Percentiles rank a stretch among this genome's conserved stretches.
These are phyloP conservation scores for Gambusia affinis DNA, from an alignment of 2,113 vertebrate species.

Conservation along the genomic window DNA sequence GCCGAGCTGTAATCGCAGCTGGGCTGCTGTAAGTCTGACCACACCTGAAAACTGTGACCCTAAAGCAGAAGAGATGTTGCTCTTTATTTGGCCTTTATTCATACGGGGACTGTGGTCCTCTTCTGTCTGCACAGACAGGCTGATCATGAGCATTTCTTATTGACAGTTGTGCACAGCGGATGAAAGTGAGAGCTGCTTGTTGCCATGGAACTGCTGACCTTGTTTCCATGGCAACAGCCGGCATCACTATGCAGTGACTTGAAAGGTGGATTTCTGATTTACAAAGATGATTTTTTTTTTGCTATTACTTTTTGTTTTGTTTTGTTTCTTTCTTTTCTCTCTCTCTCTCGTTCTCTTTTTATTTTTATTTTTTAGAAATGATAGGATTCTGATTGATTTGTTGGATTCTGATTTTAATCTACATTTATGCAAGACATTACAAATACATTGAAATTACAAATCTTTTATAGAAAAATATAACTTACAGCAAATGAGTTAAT, in stretches of 20 bases:
- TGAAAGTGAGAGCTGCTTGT: constrained; percentile 55
- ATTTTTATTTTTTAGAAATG: not conserved
- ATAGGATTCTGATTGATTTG: too few relatives aligned
- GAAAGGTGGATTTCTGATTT: constrained; percentile 13
- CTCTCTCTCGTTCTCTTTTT: too few relatives aligned
- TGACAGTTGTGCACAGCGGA: constrained; percentile 14
- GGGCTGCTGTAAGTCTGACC: not conserved
- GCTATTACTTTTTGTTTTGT: too few relatives aligned
- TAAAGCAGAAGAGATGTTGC: not conserved
- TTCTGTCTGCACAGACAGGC: not conserved
- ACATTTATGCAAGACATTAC: too few relatives aligned
- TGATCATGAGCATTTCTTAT: constrained; percentile 14
- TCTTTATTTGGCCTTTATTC: not conserved
- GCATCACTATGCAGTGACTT: constrained; percentile 45
- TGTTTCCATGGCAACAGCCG: constrained; percentile 70
- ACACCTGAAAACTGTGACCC: not conserved
- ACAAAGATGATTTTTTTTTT: not conserved
- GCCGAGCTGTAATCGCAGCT: not conserved
- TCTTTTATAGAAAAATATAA: too few relatives aligned
- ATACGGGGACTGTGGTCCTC: too few relatives aligned
- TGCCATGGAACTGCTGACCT: constrained; percentile 71
- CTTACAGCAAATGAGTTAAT: too few relatives aligned
- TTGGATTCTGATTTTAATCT: too few relatives aligned
- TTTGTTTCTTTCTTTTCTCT: too few relatives aligned
- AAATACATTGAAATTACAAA: too few relatives aligned